Evolutionary conservation across 92 coral and sea anemone genomes (phyloP).

Genomic region (Zoanthus sociatus): DNA sequence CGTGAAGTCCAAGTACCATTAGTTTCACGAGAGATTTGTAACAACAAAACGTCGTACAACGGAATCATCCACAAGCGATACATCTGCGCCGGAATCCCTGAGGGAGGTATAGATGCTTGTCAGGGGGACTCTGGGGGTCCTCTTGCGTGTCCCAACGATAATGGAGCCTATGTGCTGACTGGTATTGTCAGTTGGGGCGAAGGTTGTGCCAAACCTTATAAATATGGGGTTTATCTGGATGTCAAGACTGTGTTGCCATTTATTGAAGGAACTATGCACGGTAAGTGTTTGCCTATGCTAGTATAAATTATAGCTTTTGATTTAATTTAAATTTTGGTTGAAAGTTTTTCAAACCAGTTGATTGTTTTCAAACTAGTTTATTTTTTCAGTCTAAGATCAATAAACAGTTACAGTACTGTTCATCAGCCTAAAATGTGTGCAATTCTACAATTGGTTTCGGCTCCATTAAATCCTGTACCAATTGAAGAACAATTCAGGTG

Average conservation of each 20-base stretch:
- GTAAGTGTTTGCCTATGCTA: constrained; percentile 22
- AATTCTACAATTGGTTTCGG: no score
- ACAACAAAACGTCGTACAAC: constrained; percentile 79
- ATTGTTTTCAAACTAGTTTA: no score
- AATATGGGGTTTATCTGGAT: constrained; percentile 95
- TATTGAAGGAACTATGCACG: constrained; percentile 71
- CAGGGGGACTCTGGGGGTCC: constrained; percentile 92
- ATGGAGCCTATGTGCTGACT: constrained; percentile 77
- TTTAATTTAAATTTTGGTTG: no score
- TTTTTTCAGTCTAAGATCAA: no score
- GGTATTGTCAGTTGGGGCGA: constrained; percentile 96
- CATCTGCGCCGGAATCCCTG: constrained; percentile 86
- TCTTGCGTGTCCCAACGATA: constrained; percentile 78
- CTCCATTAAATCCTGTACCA: no score
- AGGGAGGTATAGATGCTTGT: constrained; percentile 82
- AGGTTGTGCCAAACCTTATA: constrained; percentile 90
- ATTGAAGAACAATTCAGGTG: no score
- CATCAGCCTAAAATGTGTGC: no score
- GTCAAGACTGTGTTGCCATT: constrained; percentile 83
- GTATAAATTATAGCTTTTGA: no score
- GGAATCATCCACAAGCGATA: constrained; percentile 72
- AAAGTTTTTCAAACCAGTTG: no score
- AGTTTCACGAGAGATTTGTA: constrained; percentile 82
- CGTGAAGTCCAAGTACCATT: constrained; percentile 79
- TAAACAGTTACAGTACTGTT: no score